Evolutionary conservation across 2,113 vertebrate species (phyloP).

Genomic region (Platysternon megacephalum): DNA sequence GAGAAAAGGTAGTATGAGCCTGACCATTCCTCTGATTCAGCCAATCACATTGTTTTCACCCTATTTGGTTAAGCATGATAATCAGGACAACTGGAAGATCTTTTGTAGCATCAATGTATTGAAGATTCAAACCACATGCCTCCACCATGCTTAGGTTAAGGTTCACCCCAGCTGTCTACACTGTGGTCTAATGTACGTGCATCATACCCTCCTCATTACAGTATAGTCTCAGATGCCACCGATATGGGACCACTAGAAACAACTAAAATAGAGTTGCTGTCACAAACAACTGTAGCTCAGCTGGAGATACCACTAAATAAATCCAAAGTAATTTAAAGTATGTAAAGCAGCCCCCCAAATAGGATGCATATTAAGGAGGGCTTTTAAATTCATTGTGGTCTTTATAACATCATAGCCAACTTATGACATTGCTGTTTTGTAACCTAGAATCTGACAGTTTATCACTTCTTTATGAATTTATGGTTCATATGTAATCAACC

Average conservation of each 20-base stretch:
- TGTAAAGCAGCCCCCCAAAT: neutral
- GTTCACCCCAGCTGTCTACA: neutral
- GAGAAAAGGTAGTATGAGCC: neutral
- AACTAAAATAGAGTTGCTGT: neutral
- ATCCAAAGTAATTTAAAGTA: neutral
- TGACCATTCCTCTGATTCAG: slow-evolving; percentile 27
- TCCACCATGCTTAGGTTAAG: neutral
- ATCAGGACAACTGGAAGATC: neutral
- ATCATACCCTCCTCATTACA: neutral
- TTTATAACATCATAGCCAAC: neutral
- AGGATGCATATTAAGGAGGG: accelerated
- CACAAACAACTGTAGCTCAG: neutral
- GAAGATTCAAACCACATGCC: neutral
- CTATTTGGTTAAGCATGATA: slow-evolving; percentile 23
- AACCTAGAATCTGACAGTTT: neutral
- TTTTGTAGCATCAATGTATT: neutral
- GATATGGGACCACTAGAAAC: neutral
- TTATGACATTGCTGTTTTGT: slow-evolving; percentile 4
- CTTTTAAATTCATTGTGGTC: neutral
- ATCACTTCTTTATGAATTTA: neutral
- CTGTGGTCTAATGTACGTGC: neutral
- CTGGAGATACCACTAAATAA: neutral
- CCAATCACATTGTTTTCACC: slow-evolving; percentile 1
- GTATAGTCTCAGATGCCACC: neutral
- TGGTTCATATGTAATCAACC: neutral